Evolutionary conservation across 2,888 invertebrate genomes (phyloP), one percentile per base, ranked within the genome.

Genomic region (Branchellion lobata): DNA sequence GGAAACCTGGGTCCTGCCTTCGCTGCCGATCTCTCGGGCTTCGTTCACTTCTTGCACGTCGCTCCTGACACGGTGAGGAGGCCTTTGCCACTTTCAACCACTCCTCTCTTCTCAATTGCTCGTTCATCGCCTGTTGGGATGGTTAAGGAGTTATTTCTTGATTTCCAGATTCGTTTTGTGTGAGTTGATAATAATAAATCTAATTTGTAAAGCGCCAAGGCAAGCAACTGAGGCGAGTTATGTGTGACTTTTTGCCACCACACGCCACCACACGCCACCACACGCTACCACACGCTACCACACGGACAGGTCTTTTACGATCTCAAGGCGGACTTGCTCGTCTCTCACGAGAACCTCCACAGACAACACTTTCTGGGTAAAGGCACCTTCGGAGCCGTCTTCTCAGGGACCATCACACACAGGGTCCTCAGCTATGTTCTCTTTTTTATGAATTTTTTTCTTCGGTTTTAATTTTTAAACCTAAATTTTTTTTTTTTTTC

Each of bases 371-470:
- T 90, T 83, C 90, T 95, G 51, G 98, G 98, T 0, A 91, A 96
- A n/a, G 99, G 99, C 0, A 96, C 97, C 0, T 99, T 98, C 89
- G 98, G 98, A 1, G 96, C 97, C 84, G 99, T 99, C 11, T 95
- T 95, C 80, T 83, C 84, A 24, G 87, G 87, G 29, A 83, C 80
- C 51, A 83, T 86, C 24, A 78, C 75, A 0, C 82, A 82, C 82
- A 84, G 84, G 85, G 87, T 86, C 27, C 33, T 21, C 34, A 21
- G 27, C 31, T 29, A 40, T 57, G 1, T n/a, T 29, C 21, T 29
- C 47, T 8, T 31, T 1, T n/a, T 51, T 21, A 1, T 33, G 11
- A 75, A 31, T 51, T 8, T 8, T 14, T 5, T 14, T 57, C 14
- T 47, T 47, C 18, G 8, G 47, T 14, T 47, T n/a, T n/a, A n/a